Base-by-base conservation (phyloP, 2,113 vertebrate species). In the Syrrhaptes paradoxus region DNA sequence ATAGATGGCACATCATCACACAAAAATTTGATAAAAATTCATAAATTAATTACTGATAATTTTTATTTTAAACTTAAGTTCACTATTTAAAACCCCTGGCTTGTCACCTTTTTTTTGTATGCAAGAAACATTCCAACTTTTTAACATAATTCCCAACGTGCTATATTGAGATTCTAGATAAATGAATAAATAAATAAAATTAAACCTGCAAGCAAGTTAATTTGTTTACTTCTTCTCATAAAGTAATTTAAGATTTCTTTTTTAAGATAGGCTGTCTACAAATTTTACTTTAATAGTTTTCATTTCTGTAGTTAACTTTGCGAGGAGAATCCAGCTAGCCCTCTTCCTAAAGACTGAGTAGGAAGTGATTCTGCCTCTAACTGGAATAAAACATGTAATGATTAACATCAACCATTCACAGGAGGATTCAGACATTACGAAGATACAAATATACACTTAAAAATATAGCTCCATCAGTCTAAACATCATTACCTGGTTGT, bases 401-500 rank as follows among this genome's bases (percentile, higher is more conserved):
- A 59, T 55, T 38, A 55, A 25, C 43, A 80, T 18, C 18, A 77
- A 65, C 8, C 24, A 43, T 18, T 45, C 7, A 70, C 43, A 79
- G 34, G 5, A 78, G 48, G 24, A 91, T 13, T 74, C 32, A 58
- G 43, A 70, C 38, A 36, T 85, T 25, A 32, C 38, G 63, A 59
- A 85, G 19, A 67, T 1, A 31, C 3, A 4, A 67, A 51, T 4
- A 51, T 4, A n/a, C 4, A 62, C 17, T 13, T 74, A 25, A 83
- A 83, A 74, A 77, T 3, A 74, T 3, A 66, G 46, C 58, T 77
- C 28, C 17, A 5, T 20, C 74, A 66, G 11, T 34, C 36, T 7
- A 55, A 72, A 67, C 32, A 59, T 2, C 24, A 51, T 97, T 98
- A 99, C 99, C 98, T 84, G 99, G 99, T 65, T 99, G 99, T 32